Conservation (phyloP, 2,888 invertebrate genomes). For the Adineta ricciae region DNA sequence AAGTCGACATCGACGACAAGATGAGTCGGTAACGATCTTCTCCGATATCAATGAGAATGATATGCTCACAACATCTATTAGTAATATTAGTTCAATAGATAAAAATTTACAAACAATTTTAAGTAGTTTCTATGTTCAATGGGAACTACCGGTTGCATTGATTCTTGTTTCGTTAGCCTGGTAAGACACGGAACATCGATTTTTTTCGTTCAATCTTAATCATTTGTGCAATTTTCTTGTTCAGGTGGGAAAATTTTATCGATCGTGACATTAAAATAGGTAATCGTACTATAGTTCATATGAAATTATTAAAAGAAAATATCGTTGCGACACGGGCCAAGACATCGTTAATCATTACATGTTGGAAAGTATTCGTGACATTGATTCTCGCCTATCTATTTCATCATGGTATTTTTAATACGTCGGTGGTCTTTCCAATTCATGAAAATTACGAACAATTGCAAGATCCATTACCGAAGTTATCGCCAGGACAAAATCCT, state of each 20-base stretch:
- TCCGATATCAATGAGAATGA: background rate
- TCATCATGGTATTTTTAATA: conserved; percentile 32
- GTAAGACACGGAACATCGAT: conserved; percentile 45
- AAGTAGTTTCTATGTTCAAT: conserved; percentile 40
- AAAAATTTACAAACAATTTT: conserved; percentile 28
- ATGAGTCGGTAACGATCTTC: background rate
- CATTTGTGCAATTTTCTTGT: background rate
- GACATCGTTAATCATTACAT: conserved; percentile 38
- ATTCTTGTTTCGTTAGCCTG: conserved; percentile 65
- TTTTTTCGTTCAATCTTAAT: too few species aligned
- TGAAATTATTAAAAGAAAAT: conserved; percentile 33
- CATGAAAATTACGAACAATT: background rate
- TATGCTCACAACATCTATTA: background rate
- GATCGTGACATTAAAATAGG: conserved; percentile 68
- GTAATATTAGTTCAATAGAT: conserved; percentile 8
- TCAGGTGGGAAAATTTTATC: conserved; percentile 83
- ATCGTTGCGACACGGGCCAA: conserved; percentile 37
- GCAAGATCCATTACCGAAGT: conserved; percentile 1
- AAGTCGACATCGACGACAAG: background rate
- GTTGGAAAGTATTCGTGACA: conserved; percentile 42
- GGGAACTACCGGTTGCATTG: conserved; percentile 59
- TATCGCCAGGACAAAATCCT: background rate
- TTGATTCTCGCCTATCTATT: conserved; percentile 40
- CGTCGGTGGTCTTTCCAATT: background rate
- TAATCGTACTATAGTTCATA: conserved; percentile 51